Percentiles rank a stretch among this genome's conserved stretches.
phyloP scores from a whole-genome alignment of 1,140 invertebrate genomes.

The Popillia japonica region DNA sequence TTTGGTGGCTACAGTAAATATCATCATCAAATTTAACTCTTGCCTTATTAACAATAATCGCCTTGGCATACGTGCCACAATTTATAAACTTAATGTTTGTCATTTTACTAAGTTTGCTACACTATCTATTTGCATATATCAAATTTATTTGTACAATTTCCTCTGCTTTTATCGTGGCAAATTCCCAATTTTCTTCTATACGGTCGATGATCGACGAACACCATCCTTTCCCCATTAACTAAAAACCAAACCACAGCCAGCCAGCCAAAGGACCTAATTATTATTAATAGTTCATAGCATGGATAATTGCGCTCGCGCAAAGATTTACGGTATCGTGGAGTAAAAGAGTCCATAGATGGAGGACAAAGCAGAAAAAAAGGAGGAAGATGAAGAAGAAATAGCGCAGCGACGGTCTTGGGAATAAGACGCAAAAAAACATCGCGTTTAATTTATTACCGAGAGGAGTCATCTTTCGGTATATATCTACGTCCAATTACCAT shows the following conservation, averaged over 20 bases:
- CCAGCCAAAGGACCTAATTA: constrained; percentile 23
- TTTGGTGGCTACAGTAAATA: background rate
- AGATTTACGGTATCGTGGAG: constrained; percentile 36
- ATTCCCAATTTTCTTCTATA: background rate
- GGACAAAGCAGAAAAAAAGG: constrained; percentile 24
- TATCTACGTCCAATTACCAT: constrained; percentile 61
- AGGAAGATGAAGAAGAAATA: constrained; percentile 1
- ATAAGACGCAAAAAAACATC: constrained; percentile 22
- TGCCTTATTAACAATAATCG: constrained; percentile 8
- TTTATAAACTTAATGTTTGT: background rate
- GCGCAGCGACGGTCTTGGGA: background rate
- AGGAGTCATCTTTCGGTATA: constrained; percentile 51
- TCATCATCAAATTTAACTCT: background rate
- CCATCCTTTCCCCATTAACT: constrained; percentile 29
- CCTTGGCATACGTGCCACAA: background rate
- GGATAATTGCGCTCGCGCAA: constrained; percentile 32
- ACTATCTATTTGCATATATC: background rate
- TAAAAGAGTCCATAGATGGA: background rate
- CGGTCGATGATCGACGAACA: background rate
- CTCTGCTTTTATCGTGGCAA: constrained; percentile 4
- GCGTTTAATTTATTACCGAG: constrained; percentile 44
- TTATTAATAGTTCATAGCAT: constrained; percentile 35
- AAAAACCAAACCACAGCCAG: constrained; percentile 8
- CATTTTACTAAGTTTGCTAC: constrained; percentile 9
- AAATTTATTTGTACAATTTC: constrained; percentile 15